Base-by-base conservation (phyloP, 2,113 vertebrate genomes). In the Nycticorax nycticorax region DNA sequence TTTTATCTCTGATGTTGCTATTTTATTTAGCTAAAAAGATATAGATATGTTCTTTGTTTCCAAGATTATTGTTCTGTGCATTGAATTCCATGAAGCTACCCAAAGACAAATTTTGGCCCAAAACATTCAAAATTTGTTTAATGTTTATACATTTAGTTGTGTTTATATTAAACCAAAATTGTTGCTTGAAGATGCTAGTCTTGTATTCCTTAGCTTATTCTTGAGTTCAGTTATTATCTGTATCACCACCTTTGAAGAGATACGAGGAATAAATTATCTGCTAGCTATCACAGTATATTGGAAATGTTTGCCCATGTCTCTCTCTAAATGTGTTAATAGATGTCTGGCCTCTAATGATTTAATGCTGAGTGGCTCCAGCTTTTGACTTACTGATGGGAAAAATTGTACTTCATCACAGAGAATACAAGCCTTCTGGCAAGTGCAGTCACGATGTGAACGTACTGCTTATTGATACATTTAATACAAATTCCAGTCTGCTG, bases 361-460 rank as follows among this genome's bases (percentile, higher is more conserved):
- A 82, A 66, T 73, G 39, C 53, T 85, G 67, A 78, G 62, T 87
- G 79, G 35, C 77, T 95, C 64, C 68, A 79, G 73, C 30, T 92
- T 96, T 89, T 95, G 89, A 72, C 39, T 93, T 87, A 88, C 59
- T 85, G 71, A 88, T 84, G 47, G 62, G 26, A 76, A 85, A 92
- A 85, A 66, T 5, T 73, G 77, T 73, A 66, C 52, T 95, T 89
- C 66, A 63, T 96, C 77, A 83, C 0, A 28, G 67, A 73, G 57
- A 85, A 73, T 88, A 57, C 23, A 69, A 73, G 37, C 68, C 53
- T 92, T 85, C 57, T 93, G 92, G 73, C 86, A 92, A 68, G 66
- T 41, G 57, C 27, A 72, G 74, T 89, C 57, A 50, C 62, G 55
- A 82, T 66, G 41, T 79, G 74, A 81, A 47, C 32, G 10, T 39